Evolutionary conservation across 1,140 invertebrate species (phyloP).

Genomic region (Brachionus plicatilis): DNA sequence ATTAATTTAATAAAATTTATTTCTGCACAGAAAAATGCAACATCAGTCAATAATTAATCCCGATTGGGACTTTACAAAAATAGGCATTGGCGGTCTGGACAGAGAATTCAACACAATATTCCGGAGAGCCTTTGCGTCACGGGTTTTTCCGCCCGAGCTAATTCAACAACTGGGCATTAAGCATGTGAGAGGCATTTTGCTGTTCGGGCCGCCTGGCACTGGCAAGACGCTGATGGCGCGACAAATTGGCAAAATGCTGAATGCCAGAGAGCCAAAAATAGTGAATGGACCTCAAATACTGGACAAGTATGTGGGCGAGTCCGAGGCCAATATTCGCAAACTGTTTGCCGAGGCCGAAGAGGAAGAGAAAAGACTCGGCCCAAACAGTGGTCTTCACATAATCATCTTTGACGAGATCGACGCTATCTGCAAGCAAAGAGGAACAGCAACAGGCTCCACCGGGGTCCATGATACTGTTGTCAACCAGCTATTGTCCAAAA

Average conservation of each 20-base stretch:
- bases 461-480: constrained; percentile 96
- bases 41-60: constrained; percentile 82
- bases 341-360: constrained; percentile 98
- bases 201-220: constrained; percentile 94
- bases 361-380: constrained; percentile 74
- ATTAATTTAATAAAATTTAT: neutral
- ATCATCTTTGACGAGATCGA: constrained; percentile 99
- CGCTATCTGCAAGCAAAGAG: constrained; percentile 96
- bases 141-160: constrained; percentile 96
- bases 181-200: constrained; percentile 87
- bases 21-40: constrained; percentile 40
- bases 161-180: constrained; percentile 91
- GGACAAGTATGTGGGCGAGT: constrained; percentile 99
- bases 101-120: constrained; percentile 97
- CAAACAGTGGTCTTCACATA: constrained; percentile 92
- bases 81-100: constrained; percentile 97
- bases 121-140: constrained; percentile 90
- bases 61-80: constrained; percentile 97
- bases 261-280: constrained; percentile 96
- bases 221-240: constrained; percentile 98
- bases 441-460: constrained; percentile 68
- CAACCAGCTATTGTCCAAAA: constrained; percentile 95
- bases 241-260: constrained; percentile 98
- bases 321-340: constrained; percentile 91
- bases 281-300: constrained; percentile 99